Conservation (phyloP, 2,888 invertebrate species). For the Chorisops tibialis region DNA sequence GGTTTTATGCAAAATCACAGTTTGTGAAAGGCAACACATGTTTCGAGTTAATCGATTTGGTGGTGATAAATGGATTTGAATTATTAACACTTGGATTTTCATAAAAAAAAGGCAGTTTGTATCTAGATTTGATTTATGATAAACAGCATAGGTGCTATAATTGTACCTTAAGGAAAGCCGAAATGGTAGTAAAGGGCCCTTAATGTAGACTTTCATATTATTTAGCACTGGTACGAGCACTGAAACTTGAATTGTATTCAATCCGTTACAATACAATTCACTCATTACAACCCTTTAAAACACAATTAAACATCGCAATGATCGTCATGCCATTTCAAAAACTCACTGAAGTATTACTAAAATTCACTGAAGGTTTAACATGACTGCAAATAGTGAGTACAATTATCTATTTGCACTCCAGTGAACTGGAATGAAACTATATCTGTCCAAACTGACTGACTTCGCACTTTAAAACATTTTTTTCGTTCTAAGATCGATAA, state of each 20-base stretch:
- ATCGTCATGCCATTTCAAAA: slow-evolving; percentile 1
- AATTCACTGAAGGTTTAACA: not conserved
- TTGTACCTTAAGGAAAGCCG: too few species aligned
- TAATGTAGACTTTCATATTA: too few species aligned
- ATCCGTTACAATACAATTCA: too few species aligned
- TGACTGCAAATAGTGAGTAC: not conserved
- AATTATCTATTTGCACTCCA: slow-evolving; percentile 22
- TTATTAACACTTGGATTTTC: not conserved
- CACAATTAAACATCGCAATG: too few species aligned
- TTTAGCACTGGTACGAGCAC: too few species aligned
- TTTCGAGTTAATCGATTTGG: slow-evolving; percentile 21
- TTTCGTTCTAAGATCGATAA: slow-evolving; percentile 1
- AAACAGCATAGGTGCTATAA: too few species aligned
- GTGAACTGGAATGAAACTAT: slow-evolving; percentile 14
- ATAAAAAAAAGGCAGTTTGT: too few species aligned
- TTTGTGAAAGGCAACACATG: slow-evolving; percentile 25
- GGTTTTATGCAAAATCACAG: slow-evolving; percentile 23
- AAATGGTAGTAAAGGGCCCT: too few species aligned
- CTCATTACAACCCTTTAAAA: too few species aligned
- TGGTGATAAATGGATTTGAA: slow-evolving; percentile 20
- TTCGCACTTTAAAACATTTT: slow-evolving; percentile 7
- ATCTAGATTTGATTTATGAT: too few species aligned
- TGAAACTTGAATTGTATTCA: too few species aligned
- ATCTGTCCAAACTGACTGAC: slow-evolving; percentile 10
- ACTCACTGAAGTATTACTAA: slow-evolving; percentile 1